phyloP scores from a whole-genome alignment of 2,888 invertebrate species.

The Epinotia demarniana region DNA sequence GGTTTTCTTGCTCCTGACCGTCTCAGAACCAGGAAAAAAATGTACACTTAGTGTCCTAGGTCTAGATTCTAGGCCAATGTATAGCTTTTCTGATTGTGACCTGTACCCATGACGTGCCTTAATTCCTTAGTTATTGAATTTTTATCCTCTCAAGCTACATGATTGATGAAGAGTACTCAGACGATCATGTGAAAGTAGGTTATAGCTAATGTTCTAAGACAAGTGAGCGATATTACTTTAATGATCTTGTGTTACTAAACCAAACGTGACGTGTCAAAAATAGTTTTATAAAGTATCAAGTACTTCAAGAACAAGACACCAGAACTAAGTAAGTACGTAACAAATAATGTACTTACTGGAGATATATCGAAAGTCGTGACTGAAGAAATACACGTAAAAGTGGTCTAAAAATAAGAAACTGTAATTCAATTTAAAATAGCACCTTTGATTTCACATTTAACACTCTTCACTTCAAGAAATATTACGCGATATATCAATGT shows the following conservation, averaged over 20 bases:
- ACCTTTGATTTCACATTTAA: not conserved
- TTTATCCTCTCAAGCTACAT: not conserved
- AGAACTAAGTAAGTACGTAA: too few species aligned
- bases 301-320: too few species aligned
- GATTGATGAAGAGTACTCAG: slow-evolving; percentile 8
- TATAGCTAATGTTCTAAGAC: not conserved
- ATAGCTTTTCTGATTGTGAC: not conserved
- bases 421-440: not conserved
- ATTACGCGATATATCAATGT: slow-evolving; percentile 7
- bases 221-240: not conserved
- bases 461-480: slow-evolving; percentile 3
- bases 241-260: not conserved
- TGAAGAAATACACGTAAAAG: not conserved
- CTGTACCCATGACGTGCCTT: not conserved
- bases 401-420: not conserved
- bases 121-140: not conserved
- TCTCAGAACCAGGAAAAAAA: not conserved
- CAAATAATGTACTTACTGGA: too few species aligned
- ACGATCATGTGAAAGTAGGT: not conserved
- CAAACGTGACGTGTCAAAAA: too few species aligned
- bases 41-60: not conserved
- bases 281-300: too few species aligned
- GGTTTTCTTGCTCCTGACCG: not conserved
- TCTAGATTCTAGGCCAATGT: not conserved
- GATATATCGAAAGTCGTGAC: too few species aligned